A percentile compares a stretch with the other conserved stretches of the same genome.
Conservation (phyloP, 2,113 vertebrate species). For the Brachyhypopomus gauderio region DNA sequence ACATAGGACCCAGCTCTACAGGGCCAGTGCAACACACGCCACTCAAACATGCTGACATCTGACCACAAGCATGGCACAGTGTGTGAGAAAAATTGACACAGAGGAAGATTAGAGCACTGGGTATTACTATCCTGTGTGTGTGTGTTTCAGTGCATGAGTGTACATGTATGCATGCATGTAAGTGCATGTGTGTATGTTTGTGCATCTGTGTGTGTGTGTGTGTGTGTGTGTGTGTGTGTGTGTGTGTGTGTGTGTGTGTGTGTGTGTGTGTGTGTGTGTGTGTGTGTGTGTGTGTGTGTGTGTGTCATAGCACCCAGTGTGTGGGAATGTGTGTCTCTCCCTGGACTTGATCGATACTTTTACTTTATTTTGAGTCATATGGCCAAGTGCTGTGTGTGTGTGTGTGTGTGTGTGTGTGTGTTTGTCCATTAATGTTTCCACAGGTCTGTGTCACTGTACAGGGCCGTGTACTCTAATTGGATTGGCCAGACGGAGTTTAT, state of each 20-base stretch:
- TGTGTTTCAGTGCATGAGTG: not conserved
- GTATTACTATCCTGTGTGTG: constrained; percentile 5
- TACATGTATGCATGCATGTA: too few relatives aligned
- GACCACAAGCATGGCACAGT: too few relatives aligned
- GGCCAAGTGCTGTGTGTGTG: constrained; percentile 41
- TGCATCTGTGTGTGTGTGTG: not conserved
- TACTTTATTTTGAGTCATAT: constrained; percentile 41
- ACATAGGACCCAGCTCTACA: not conserved
- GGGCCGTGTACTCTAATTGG: constrained; percentile 45
- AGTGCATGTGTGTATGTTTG: too few relatives aligned
- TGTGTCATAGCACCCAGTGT: constrained; percentile 25
- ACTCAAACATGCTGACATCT: too few relatives aligned
- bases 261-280: constrained; percentile 34
- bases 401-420: constrained; percentile 36
- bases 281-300: constrained; percentile 42
- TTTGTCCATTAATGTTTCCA: constrained; percentile 9
- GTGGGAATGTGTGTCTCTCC: constrained; percentile 25
- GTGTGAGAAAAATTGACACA: too few relatives aligned
- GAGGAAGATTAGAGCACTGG: too few relatives aligned
- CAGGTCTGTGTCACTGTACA: constrained; percentile 13
- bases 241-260: constrained; percentile 31
- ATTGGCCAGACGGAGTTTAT: constrained; percentile 51
- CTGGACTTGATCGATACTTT: constrained; percentile 6
- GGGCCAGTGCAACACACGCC: not conserved
- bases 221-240: constrained; percentile 39